Conservation (phyloP, 2,113 vertebrate genomes). For the Loxodonta africana region DNA sequence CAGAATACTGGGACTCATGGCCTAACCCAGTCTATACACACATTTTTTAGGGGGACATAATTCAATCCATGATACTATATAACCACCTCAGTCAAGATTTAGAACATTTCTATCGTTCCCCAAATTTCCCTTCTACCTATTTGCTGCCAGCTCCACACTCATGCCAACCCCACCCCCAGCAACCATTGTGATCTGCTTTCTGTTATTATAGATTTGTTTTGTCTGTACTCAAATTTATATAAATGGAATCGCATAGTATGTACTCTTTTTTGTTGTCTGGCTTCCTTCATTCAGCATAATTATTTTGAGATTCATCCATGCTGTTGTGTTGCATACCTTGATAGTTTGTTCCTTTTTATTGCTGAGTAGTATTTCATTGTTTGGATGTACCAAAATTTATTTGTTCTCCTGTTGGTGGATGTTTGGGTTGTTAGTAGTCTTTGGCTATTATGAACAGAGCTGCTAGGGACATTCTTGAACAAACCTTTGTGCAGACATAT, state of each 20-base stretch:
- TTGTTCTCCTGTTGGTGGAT: background rate
- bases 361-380: constrained; percentile 38
- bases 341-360: background rate
- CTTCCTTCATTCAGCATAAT: constrained; percentile 36
- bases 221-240: background rate
- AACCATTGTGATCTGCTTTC: constrained; percentile 28
- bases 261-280: constrained; percentile 24
- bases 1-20: no score
- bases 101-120: background rate
- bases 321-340: background rate
- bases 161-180: background rate
- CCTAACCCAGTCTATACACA: no score
- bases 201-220: constrained; percentile 37
- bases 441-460: constrained; percentile 34
- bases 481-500: background rate
- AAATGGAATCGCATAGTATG: background rate
- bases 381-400: background rate
- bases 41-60: no score
- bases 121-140: background rate
- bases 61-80: background rate
- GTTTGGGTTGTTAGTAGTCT: background rate
- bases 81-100: background rate
- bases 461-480: background rate
- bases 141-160: background rate
- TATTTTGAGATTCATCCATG: constrained; percentile 48